Percentiles rank a stretch among this genome's conserved stretches.
These are phyloP conservation scores for Potorous gilbertii DNA, from an alignment of 2,797 vertebrate species.

Conservation along the genomic window DNA sequence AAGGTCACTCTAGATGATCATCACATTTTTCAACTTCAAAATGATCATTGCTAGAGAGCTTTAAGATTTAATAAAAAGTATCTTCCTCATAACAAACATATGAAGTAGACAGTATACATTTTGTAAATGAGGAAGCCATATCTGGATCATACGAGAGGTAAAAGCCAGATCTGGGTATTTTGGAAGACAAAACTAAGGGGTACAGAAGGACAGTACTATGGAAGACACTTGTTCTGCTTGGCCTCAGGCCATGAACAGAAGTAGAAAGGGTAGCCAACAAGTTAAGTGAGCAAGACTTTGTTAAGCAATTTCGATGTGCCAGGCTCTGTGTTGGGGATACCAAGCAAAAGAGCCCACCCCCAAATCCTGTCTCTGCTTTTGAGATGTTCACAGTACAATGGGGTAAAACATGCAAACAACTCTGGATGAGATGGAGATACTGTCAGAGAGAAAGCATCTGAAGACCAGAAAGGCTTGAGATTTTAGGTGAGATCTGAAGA, in stretches of 20 bases:
- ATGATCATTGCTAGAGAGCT: background rate
- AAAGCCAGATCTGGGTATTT: background rate
- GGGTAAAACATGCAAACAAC: background rate
- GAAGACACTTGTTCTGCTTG: background rate
- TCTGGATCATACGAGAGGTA: background rate
- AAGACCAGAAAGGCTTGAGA: background rate
- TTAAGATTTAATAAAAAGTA: background rate
- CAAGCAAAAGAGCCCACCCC: background rate
- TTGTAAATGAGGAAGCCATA: background rate
- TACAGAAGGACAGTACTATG: background rate
- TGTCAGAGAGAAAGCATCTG: background rate
- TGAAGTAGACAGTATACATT: background rate
- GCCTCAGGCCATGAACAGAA: background rate
- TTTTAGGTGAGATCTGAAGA: background rate
- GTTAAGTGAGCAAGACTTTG: background rate
- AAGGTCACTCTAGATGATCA: background rate
- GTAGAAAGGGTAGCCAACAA: background rate
- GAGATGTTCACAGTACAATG: background rate
- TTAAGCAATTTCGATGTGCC: background rate
- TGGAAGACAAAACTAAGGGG: background rate
- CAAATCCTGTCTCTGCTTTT: background rate
- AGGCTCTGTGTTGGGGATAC: background rate
- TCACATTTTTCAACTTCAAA: background rate
- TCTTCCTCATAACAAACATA: background rate
- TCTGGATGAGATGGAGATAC: background rate